These are phyloP conservation scores for Coregonus ussuriensis DNA, from an alignment of 2,797 vertebrate species.

Conservation along the genomic window DNA sequence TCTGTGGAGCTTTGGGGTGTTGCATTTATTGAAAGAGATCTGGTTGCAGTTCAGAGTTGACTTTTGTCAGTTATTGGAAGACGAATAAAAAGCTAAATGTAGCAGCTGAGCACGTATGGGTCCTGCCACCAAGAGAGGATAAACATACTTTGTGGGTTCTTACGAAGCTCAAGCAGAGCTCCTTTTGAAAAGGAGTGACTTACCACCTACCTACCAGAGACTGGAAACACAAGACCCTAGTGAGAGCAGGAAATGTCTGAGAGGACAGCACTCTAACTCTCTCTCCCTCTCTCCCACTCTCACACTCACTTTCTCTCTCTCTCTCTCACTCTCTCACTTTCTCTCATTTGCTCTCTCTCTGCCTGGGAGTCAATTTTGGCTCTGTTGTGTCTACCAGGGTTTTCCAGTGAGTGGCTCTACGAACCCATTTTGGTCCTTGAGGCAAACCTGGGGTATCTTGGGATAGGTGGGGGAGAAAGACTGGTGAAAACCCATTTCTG, in stretches of 20 bases:
- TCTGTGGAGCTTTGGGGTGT: constrained; percentile 46
- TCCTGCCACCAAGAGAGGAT: constrained; percentile 49
- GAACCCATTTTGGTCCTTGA: constrained; percentile 41
- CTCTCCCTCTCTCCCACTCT: too few relatives aligned
- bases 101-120: constrained; percentile 52
- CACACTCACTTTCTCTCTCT: too few relatives aligned
- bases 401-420: constrained; percentile 2
- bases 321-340: too few relatives aligned
- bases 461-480: constrained; percentile 73
- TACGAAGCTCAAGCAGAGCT: constrained; percentile 54
- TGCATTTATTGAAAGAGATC: constrained; percentile 54
- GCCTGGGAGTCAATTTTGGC: constrained; percentile 12
- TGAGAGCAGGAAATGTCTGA: constrained; percentile 48
- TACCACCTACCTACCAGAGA: constrained; percentile 53
- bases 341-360: neutral
- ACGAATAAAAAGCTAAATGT: constrained; percentile 60
- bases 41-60: constrained; percentile 55
- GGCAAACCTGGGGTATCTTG: constrained; percentile 73
- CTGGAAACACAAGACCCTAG: constrained; percentile 1
- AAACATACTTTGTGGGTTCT: constrained; percentile 46
- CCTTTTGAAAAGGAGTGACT: constrained; percentile 53
- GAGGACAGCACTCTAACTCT: constrained; percentile 7
- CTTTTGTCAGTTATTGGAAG: constrained; percentile 57
- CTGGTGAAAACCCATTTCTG: constrained; percentile 83
- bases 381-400: constrained; percentile 13